These are phyloP conservation scores for Calidris pugnax DNA, from an alignment of 2,113 vertebrate genomes.

Conservation along the genomic window DNA sequence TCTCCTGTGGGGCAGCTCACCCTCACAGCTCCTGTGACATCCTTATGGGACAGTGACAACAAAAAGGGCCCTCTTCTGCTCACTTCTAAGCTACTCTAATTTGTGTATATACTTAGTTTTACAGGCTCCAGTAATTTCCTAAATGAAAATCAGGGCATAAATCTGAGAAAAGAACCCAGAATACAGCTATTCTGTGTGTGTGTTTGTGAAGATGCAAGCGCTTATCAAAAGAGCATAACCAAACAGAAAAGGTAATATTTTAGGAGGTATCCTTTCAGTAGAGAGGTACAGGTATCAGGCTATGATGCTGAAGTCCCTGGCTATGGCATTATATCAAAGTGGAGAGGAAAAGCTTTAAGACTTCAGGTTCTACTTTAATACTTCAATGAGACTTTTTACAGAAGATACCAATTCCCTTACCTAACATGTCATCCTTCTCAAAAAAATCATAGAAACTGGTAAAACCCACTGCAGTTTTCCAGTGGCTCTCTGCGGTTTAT, in stretches of 20 bases:
- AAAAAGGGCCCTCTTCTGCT: neutral
- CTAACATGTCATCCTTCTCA: neutral
- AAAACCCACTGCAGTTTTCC: neutral
- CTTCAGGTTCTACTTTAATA: neutral
- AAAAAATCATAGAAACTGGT: neutral
- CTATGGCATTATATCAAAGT: neutral
- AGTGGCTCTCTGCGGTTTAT: neutral
- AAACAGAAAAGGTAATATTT: neutral
- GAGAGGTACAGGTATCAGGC: neutral
- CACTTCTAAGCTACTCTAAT: neutral
- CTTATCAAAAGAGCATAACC: neutral
- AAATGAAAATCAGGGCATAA: neutral
- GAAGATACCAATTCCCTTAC: neutral
- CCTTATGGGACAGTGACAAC: neutral
- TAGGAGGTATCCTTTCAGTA: neutral
- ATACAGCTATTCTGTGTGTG: neutral
- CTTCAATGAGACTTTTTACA: neutral
- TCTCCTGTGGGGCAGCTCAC: fast-evolving
- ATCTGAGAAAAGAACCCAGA: neutral
- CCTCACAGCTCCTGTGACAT: neutral
- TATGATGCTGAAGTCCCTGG: neutral
- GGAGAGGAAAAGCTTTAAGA: neutral
- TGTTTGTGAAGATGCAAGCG: neutral
- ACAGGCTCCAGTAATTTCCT: neutral
- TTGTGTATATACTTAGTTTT: neutral